Evolutionary conservation across 2,113 vertebrate genomes (phyloP).

Genomic region (Dipodomys ordii): DNA sequence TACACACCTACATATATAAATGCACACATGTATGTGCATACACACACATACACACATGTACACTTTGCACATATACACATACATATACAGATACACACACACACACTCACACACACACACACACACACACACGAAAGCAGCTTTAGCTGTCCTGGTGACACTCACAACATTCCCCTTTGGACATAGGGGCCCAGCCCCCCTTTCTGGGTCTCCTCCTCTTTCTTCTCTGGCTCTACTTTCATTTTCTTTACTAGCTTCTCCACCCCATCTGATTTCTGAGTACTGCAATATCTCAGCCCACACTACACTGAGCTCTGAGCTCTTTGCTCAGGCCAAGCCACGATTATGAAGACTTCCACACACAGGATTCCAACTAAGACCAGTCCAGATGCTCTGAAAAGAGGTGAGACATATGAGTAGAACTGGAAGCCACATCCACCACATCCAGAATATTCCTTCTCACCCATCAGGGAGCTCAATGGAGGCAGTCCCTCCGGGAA

Average conservation of each 20-base stretch:
- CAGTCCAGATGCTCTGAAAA: too few species aligned
- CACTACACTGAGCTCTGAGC: accelerated
- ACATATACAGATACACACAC: too few species aligned
- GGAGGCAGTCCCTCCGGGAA: not conserved
- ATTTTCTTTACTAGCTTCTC: not conserved
- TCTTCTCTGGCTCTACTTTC: not conserved
- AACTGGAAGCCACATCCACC: not conserved
- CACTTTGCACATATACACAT: too few species aligned
- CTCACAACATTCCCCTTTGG: not conserved
- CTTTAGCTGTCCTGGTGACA: not conserved
- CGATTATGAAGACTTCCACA: not conserved
- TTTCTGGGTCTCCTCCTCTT: too few species aligned
- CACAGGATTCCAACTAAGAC: too few species aligned
- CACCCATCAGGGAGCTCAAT: too few species aligned
- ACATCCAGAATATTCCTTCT: not conserved
- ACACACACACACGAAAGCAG: not conserved
- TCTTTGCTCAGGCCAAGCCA: not conserved
- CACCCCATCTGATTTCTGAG: not conserved
- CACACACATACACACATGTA: too few species aligned
- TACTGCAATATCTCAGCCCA: not conserved
- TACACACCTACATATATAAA: too few species aligned
- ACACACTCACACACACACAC: too few species aligned
- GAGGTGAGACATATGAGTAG: accelerated
- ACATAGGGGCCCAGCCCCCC: not conserved
- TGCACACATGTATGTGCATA: too few species aligned